Evolutionary conservation across 2,888 invertebrate species (phyloP).

Genomic region (Plusia festucae): DNA sequence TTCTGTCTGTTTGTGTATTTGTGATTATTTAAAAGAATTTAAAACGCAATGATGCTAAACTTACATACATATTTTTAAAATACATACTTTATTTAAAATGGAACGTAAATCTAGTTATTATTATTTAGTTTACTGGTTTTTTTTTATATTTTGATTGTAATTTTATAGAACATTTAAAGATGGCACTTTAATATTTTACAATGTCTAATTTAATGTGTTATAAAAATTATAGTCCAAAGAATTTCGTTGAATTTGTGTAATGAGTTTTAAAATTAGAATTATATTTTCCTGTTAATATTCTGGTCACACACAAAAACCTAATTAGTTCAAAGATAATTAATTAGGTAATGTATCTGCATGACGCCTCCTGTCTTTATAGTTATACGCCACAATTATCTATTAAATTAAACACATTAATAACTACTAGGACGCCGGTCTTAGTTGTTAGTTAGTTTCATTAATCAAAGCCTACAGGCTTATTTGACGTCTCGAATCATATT

Average conservation of each 20-base stretch:
- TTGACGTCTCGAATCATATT: slow-evolving; percentile 82
- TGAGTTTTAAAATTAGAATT: background rate
- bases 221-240: no score
- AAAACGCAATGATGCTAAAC: background rate
- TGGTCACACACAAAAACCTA: background rate
- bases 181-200: no score
- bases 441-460: no score
- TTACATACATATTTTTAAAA: background rate
- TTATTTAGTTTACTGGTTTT: no score
- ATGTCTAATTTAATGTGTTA: no score
- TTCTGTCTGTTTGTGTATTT: slow-evolving; percentile 24
- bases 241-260: no score
- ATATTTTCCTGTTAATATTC: background rate
- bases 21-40: background rate
- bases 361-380: slow-evolving; percentile 72
- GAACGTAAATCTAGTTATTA: no score
- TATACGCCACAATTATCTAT: slow-evolving; percentile 75
- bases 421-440: slow-evolving; percentile 65
- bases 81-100: no score
- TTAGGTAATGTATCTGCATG: slow-evolving; percentile 59
- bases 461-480: slow-evolving; percentile 78
- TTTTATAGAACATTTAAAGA: no score
- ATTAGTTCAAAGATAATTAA: slow-evolving; percentile 44
- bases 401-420: slow-evolving; percentile 77
- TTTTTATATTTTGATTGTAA: no score